Conservation (phyloP, 1,140 invertebrate species). For the Cherax destructor region DNA sequence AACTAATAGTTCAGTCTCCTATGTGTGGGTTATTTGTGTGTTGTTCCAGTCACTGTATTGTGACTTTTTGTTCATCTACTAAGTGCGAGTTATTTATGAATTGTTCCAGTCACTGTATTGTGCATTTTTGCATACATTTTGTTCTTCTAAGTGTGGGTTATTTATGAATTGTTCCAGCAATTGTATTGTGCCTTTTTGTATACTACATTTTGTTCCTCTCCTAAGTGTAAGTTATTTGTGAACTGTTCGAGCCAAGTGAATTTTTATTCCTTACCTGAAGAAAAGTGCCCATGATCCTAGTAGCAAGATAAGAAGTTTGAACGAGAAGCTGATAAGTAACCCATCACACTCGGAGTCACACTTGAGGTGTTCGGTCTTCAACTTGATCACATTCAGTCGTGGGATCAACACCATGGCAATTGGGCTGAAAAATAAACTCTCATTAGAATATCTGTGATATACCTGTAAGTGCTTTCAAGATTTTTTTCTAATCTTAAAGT, state of each 20-base stretch:
- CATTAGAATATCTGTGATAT: too few species aligned
- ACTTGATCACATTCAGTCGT: slow-evolving; percentile 81
- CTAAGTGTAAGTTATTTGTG: slow-evolving; percentile 27
- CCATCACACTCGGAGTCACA: slow-evolving; percentile 93
- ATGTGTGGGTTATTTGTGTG: too few species aligned
- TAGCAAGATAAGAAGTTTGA: slow-evolving; percentile 93
- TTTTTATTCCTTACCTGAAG: slow-evolving; percentile 73
- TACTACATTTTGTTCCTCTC: slow-evolving; percentile 1
- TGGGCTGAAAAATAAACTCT: slow-evolving; percentile 84
- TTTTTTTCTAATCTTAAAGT: too few species aligned
- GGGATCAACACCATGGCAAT: slow-evolving; percentile 95
- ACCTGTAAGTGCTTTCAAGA: too few species aligned
- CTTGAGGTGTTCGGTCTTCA: slow-evolving; percentile 73
- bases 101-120: too few species aligned
- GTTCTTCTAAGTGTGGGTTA: too few species aligned
- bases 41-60: too few species aligned
- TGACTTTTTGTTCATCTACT: slow-evolving; percentile 38
- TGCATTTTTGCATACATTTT: not conserved
- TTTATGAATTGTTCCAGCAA: too few species aligned
- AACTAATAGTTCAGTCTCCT: too few species aligned
- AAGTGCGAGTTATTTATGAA: not conserved
- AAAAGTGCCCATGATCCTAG: slow-evolving; percentile 93
- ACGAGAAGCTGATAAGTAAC: slow-evolving; percentile 91
- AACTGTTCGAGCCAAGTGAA: too few species aligned
- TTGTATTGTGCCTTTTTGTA: not conserved